Evolutionary conservation across 2,797 vertebrate genomes (phyloP), one percentile per base, ranked within the genome.

Genomic region (Meriones psammophilus): DNA sequence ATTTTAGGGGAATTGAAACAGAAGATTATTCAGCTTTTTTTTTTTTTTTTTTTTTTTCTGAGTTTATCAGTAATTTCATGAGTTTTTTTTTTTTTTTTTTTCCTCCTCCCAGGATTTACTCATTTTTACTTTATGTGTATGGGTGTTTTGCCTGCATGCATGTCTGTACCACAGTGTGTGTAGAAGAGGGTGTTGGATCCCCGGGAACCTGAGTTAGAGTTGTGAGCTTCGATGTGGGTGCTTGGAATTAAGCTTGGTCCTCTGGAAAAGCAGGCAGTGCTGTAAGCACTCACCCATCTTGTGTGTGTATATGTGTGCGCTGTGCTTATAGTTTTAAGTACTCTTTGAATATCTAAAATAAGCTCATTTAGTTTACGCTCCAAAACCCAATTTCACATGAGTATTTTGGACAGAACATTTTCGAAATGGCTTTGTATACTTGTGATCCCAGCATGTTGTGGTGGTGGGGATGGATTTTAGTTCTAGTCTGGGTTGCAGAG

Each of bases 1-100:
- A 39, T 84, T 94, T 94, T 89, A 91, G 62, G 30, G 92, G 42
- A 92, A 88, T 83, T 92, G 56, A 80, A 92, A 87, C 20, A 84
- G 77, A 42, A 42, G 5, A 42, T 89, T 91, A 8, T 76, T 33
- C 76, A 71, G 8, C 17, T 64, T 95, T 86, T 24, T 87, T 66
- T 69, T 88, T 15, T 36, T 90, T 13, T 58, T 95, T 86, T 22
- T 87, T 66, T 69, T 88, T 15, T 39, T 39, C 46, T 90, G 54
- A 78, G 58, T 86, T 9, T 60, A 88, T 77, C 89, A 46, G 42
- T 50, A 68, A 50, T 86, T 77, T 83, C 28, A 18, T 62, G 24
- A 39, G 36, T 22, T 2, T 58, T 18, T 36, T 33, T 20, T 80
- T 56, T 12, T 80, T 36, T 28, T 36, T 10, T n/a, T 81, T 83